phyloP scores from a whole-genome alignment of 2,113 vertebrate species.

The Monopterus albus region DNA sequence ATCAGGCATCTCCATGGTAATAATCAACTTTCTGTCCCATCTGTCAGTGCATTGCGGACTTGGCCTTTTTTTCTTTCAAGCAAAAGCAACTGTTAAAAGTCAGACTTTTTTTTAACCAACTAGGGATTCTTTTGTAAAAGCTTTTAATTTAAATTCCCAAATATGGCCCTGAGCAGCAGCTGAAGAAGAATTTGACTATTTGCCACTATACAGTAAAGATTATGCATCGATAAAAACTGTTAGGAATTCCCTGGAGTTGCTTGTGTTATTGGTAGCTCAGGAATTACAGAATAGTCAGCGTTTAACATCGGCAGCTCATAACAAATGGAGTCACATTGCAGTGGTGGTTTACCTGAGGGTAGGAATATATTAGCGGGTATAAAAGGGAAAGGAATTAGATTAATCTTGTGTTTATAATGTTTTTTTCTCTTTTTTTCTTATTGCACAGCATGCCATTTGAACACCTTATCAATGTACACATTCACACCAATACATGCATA shows the following conservation, averaged over 20 bases:
- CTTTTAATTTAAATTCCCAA: slow-evolving; percentile 10
- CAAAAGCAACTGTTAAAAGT: neutral
- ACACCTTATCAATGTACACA: slow-evolving; percentile 9
- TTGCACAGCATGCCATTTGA: neutral
- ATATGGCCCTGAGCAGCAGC: slow-evolving; percentile 7
- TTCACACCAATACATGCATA: slow-evolving; percentile 13
- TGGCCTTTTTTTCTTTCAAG: neutral
- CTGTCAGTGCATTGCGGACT: neutral
- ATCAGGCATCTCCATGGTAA: too few species aligned
- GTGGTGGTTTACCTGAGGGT: slow-evolving; percentile 22
- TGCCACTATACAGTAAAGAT: neutral
- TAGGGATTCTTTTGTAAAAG: too few species aligned
- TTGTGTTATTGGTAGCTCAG: slow-evolving; percentile 8
- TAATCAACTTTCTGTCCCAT: neutral
- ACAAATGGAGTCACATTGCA: slow-evolving; percentile 32
- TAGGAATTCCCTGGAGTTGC: slow-evolving; percentile 20
- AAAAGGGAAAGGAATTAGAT: slow-evolving; percentile 3
- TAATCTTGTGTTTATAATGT: neutral
- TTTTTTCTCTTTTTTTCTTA: neutral
- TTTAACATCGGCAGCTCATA: slow-evolving; percentile 8
- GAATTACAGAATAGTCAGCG: neutral
- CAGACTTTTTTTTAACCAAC: too few species aligned
- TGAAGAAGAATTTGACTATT: slow-evolving; percentile 10
- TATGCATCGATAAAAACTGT: slow-evolving; percentile 22
- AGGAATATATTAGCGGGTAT: slow-evolving; percentile 14